These are phyloP conservation scores for Podiceps cristatus DNA, from an alignment of 2,113 vertebrate species.

Conservation along the genomic window DNA sequence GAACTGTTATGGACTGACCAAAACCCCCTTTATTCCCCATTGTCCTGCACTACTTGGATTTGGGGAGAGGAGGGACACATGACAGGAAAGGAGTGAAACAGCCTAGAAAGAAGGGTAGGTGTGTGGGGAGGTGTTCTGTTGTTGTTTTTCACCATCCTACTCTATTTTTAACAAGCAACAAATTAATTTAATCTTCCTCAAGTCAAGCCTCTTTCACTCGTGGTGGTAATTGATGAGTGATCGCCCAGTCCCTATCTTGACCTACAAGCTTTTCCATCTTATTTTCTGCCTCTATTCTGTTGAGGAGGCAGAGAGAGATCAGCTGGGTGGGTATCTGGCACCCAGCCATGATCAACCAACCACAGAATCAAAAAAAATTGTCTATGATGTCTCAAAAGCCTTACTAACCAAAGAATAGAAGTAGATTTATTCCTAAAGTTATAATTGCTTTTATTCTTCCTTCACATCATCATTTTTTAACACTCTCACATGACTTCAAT, in stretches of 20 bases:
- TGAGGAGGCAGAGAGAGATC: neutral
- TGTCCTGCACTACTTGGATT: neutral
- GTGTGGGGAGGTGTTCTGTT: neutral
- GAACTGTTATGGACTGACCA: neutral
- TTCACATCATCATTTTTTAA: neutral
- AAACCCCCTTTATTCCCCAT: neutral
- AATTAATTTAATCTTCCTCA: neutral
- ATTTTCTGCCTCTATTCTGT: neutral
- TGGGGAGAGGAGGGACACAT: neutral
- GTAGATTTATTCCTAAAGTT: neutral
- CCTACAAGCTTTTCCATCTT: neutral
- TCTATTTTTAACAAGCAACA: neutral
- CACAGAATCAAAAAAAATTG: neutral
- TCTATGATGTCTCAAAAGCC: neutral
- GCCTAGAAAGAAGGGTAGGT: neutral
- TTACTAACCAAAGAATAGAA: neutral
- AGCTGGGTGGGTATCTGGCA: neutral
- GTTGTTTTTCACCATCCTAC: neutral
- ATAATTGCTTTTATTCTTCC: neutral
- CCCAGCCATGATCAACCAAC: neutral
- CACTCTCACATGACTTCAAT: neutral
- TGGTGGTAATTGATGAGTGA: neutral
- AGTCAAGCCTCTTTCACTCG: accelerated
- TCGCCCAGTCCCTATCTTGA: neutral
- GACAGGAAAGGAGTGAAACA: neutral